Percentiles rank a stretch among this genome's conserved stretches.
Conservation (phyloP, 2,113 vertebrate species). For the Phainopepla nitens region DNA sequence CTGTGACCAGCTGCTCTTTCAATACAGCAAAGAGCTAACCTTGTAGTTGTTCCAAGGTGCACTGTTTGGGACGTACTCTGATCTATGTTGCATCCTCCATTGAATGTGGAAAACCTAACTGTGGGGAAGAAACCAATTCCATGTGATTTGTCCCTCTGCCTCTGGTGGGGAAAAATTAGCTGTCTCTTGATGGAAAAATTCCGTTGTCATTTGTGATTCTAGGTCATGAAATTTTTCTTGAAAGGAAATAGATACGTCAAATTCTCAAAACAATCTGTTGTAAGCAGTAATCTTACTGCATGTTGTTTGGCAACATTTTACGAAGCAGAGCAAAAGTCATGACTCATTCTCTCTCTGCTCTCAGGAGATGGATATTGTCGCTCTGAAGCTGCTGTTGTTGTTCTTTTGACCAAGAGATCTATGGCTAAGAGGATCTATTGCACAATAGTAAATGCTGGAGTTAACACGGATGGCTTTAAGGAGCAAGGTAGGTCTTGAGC, state of each 20-base stretch:
- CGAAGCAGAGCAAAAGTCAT: not conserved
- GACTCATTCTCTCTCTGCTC: not conserved
- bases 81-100: not conserved
- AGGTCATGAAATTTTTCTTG: not conserved
- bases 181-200: not conserved
- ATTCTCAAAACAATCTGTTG: not conserved
- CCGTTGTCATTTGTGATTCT: not conserved
- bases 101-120: not conserved
- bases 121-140: not conserved
- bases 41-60: not conserved
- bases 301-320: not conserved
- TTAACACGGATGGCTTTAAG: slow-evolving; percentile 94
- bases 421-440: slow-evolving; percentile 87
- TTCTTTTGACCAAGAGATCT: slow-evolving; percentile 85
- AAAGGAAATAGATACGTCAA: not conserved
- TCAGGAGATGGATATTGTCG: slow-evolving; percentile 93
- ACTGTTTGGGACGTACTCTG: not conserved
- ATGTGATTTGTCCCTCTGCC: not conserved
- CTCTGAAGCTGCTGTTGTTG: slow-evolving; percentile 85
- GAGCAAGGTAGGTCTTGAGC: slow-evolving; percentile 83
- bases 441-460: slow-evolving; percentile 87
- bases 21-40: not conserved
- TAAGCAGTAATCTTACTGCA: not conserved
- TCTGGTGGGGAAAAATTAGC: not conserved
- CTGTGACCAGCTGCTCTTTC: not conserved